phyloP scores from a whole-genome alignment of 2,113 vertebrate species.

The Rhabdornis inornatus region DNA sequence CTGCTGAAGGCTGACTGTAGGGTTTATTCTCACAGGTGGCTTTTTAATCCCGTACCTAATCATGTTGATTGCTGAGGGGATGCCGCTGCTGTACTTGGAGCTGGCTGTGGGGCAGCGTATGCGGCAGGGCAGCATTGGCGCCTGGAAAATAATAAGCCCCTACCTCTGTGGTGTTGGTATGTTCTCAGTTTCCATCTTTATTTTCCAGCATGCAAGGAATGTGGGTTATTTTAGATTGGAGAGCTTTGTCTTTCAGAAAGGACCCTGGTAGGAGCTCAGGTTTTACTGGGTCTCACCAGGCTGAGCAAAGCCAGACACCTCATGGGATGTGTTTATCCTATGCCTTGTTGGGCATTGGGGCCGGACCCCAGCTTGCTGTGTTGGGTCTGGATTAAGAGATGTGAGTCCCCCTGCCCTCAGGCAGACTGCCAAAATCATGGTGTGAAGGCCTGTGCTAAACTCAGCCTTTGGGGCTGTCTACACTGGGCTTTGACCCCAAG shows the following conservation, averaged over 20 bases:
- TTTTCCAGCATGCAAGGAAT: background rate
- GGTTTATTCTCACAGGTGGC: conserved; percentile 75
- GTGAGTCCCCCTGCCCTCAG: background rate
- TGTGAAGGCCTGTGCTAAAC: background rate
- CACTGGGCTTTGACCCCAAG: background rate
- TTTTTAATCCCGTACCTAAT: conserved; percentile 90
- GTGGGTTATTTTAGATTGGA: background rate
- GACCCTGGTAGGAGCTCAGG: background rate
- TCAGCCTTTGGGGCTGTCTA: background rate
- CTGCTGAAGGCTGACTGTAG: background rate
- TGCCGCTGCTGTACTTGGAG: conserved; percentile 90
- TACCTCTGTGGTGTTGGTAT: conserved; percentile 89
- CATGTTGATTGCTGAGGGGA: conserved; percentile 88
- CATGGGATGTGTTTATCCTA: background rate
- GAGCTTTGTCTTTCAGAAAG: background rate
- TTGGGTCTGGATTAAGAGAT: no score
- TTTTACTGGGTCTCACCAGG: background rate
- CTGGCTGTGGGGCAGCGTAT: conserved; percentile 91
- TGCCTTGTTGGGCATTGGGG: rapidly evolving
- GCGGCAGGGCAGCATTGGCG: conserved; percentile 87
- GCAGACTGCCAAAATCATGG: background rate
- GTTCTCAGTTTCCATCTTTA: background rate
- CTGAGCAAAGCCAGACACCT: background rate
- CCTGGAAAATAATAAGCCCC: conserved; percentile 87
- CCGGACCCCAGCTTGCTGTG: background rate